Percentiles rank a stretch among this genome's conserved stretches.
Conservation (phyloP, 2,888 invertebrate genomes). For the Nebria brevicollis region DNA sequence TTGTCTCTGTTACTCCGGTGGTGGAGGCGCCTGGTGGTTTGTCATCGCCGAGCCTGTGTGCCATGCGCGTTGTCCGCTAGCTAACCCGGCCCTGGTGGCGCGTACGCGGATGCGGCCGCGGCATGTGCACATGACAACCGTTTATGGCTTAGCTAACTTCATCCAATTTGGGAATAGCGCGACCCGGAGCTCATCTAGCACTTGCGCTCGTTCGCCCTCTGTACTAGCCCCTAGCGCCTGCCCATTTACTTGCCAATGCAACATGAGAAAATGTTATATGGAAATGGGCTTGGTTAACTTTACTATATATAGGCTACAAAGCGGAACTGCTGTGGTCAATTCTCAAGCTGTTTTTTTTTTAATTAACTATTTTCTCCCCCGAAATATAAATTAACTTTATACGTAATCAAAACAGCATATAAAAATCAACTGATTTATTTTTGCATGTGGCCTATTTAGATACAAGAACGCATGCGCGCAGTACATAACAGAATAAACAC, state of each 20-base stretch:
- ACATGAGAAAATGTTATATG: not conserved
- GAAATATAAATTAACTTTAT: not conserved
- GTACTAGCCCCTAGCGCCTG: conserved; percentile 6
- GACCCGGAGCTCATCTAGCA: conserved; percentile 18
- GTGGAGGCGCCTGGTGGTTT: not conserved
- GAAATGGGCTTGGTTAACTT: not conserved
- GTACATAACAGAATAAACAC: no score
- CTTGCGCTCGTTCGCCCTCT: not conserved
- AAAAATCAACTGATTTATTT: no score
- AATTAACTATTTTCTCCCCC: not conserved
- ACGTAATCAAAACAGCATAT: no score
- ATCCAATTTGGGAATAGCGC: conserved; percentile 36
- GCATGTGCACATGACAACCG: conserved; percentile 35
- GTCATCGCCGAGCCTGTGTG: not conserved
- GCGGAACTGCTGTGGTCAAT: not conserved
- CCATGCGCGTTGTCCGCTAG: not conserved
- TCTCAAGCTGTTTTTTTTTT: not conserved
- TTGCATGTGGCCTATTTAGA: no score
- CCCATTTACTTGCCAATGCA: conserved; percentile 8
- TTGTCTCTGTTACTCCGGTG: not conserved
- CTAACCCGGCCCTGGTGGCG: not conserved
- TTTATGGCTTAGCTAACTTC: conserved; percentile 39
- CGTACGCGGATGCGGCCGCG: not conserved
- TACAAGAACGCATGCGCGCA: no score
- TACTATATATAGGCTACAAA: not conserved